phyloP scores from a whole-genome alignment of 1,140 invertebrate genomes.

The Zeugodacus cucurbitae region DNA sequence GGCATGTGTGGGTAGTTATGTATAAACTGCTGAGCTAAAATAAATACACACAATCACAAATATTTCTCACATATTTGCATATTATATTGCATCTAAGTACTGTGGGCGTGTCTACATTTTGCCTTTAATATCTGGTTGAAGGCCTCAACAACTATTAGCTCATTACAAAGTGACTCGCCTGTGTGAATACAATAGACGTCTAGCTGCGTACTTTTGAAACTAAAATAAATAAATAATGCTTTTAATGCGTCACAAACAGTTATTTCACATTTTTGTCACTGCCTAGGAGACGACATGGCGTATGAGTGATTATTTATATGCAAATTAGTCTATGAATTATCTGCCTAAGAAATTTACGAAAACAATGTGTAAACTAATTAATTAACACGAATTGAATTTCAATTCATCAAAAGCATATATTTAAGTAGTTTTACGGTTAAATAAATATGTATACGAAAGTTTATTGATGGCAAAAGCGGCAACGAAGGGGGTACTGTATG shows the following conservation, averaged over 20 bases:
- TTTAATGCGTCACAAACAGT: background rate
- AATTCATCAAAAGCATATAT: background rate
- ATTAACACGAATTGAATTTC: background rate
- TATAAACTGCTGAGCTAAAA: background rate
- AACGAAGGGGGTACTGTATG: background rate
- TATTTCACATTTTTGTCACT: background rate
- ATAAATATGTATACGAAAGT: background rate
- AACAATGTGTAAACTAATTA: background rate
- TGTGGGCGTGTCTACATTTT: background rate
- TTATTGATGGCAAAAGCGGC: background rate
- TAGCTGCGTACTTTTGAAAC: background rate
- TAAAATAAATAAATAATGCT: background rate
- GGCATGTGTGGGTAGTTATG: background rate
- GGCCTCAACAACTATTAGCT: background rate
- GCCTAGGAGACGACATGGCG: background rate
- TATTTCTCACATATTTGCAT: background rate
- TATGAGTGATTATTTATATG: conserved; percentile 8
- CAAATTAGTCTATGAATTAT: background rate
- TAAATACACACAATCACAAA: background rate
- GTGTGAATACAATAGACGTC: background rate
- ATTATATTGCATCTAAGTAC: background rate
- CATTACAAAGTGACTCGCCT: background rate
- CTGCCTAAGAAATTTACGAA: background rate
- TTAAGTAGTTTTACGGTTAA: background rate
- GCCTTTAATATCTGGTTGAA: background rate